A percentile compares a stretch with the other conserved stretches of the same genome.
Conservation (phyloP, 2,113 vertebrate species). For the Triplophysa siluroides region DNA sequence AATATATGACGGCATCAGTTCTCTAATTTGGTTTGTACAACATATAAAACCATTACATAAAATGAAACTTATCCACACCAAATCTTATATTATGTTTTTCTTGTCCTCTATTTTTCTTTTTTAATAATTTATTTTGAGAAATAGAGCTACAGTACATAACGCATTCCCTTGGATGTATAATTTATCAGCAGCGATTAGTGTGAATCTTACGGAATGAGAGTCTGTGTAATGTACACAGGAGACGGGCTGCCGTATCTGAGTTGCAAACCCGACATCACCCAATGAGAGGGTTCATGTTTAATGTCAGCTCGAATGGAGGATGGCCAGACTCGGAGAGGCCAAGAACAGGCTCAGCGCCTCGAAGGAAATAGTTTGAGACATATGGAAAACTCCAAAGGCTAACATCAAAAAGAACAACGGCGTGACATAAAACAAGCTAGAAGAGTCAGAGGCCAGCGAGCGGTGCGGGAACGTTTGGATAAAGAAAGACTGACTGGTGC, state of each 20-base stretch:
- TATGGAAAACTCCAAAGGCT: conserved; percentile 68
- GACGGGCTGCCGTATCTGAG: conserved; percentile 35
- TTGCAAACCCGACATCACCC: conserved; percentile 46
- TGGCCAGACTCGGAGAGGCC: conserved; percentile 60
- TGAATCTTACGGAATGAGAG: conserved; percentile 65
- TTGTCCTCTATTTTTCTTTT: neutral
- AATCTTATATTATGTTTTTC: conserved; percentile 6
- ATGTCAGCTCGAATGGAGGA: conserved; percentile 65
- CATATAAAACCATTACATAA: neutral
- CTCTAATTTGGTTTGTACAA: neutral
- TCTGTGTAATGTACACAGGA: conserved; percentile 50
- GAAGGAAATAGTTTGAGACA: conserved; percentile 69
- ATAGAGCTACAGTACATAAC: conserved; percentile 43
- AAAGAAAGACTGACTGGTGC: conserved; percentile 48
- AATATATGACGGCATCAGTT: neutral
- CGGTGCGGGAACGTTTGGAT: conserved; percentile 66
- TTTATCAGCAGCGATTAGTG: conserved; percentile 78
- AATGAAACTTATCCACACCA: neutral
- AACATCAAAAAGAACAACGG: conserved; percentile 64
- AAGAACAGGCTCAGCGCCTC: conserved; percentile 59
- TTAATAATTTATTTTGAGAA: conserved; percentile 40
- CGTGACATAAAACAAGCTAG: conserved; percentile 73
- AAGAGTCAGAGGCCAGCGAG: conserved; percentile 67
- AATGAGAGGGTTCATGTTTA: conserved; percentile 69
- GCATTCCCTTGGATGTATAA: conserved; percentile 82